Base-by-base conservation (phyloP, 2,888 invertebrate species). In the Gastrophysa polygoni region DNA sequence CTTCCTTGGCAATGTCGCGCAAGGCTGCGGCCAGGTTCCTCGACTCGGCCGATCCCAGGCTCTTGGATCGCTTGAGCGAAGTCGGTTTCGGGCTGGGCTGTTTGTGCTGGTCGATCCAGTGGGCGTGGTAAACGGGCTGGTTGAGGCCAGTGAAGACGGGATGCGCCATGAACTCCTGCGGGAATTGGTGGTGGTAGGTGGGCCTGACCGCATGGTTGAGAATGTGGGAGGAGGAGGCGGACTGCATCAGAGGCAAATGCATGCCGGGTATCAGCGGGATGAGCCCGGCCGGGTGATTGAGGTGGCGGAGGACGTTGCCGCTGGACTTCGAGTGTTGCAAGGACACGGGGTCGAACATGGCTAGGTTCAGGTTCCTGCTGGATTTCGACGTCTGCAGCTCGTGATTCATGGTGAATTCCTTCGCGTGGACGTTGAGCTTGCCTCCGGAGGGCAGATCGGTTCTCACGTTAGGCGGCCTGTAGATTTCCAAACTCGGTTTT, bases 401-500 rank as follows among this genome's bases (percentile, higher is more conserved):
- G 82, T 87, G 88, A 79, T 87, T 88, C 91, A 92, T 92, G 75
- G 90, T 91, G 84, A 95, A 94, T 85, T 94, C 94, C 85, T 93
- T 93, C 64, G 94, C 94, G 83, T 93, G 91, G 69, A 92, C 93
- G 82, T 94, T 94, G 73, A 94, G 85, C 82, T 89, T 89, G 74
- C 71, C 82, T 64, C 57, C 77, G 70, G 68, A 69, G 16, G 76
- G 71, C 71, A 79, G 47, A 76, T 78, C 80, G 14, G 78, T 78
- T 58, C 81, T 69, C 6, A 80, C 79, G 57, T 82, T 94, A 80
- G 95, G 94, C 63, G 95, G 95, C 77, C 93, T 87, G 81, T 95
- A 95, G 73, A 95, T 91, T 83, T 94, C 93, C 83, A 95, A 87
- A 20, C 92, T 90, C 10, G 94, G 94, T 81, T 94, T 94, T 54